phyloP scores from a whole-genome alignment of 2,113 vertebrate species.

The Campylorhamphus procurvoides region DNA sequence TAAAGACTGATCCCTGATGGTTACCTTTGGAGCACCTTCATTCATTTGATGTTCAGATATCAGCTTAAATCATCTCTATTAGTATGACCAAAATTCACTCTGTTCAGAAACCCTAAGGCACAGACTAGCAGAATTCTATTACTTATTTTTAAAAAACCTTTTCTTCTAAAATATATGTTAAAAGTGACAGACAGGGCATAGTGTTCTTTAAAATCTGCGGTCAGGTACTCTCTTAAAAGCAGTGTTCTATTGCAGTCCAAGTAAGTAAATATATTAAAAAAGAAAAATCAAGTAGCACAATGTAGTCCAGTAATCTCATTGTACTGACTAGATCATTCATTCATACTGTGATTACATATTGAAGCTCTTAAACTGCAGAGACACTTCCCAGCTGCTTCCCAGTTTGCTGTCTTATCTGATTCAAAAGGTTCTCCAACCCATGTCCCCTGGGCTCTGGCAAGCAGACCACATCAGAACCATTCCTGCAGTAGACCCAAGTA shows the following conservation, averaged over 20 bases:
- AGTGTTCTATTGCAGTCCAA: not conserved
- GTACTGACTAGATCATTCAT: not conserved
- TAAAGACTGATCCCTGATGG: not conserved
- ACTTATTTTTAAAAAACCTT: not conserved
- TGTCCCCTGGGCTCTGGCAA: not conserved
- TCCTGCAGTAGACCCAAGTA: fast-evolving
- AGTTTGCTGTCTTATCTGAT: not conserved
- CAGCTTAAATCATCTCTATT: not conserved
- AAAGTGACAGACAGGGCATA: not conserved
- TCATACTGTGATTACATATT: not conserved
- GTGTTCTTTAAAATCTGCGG: not conserved
- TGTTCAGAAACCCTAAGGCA: not conserved
- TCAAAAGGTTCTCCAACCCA: not conserved
- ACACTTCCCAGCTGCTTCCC: not conserved
- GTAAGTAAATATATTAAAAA: not conserved
- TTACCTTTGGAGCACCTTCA: not conserved
- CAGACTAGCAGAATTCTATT: not conserved
- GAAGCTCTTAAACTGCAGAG: not conserved
- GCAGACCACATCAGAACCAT: not conserved
- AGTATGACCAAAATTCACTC: not conserved
- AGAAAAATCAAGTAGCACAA: not conserved
- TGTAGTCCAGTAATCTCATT: not conserved
- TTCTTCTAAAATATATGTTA: not conserved
- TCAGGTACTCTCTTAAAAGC: not conserved
- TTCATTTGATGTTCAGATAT: not conserved